Evolutionary conservation across 2,113 vertebrate species (phyloP).

Genomic region (Prionailurus viverrinus): DNA sequence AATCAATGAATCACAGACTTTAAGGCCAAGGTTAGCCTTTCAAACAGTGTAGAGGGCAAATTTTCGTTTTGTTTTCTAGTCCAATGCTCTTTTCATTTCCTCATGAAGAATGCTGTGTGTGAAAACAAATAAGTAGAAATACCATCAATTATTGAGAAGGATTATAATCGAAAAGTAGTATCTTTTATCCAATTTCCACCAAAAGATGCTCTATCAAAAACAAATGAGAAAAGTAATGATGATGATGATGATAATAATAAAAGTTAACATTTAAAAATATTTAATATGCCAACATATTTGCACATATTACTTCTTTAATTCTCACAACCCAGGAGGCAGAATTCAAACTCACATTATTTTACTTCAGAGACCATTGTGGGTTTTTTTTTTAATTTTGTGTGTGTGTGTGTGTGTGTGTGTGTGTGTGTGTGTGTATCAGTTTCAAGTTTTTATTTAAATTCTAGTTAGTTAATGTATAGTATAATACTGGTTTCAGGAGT

Average conservation of each 20-base stretch:
- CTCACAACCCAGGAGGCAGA: background rate
- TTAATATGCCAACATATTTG: background rate
- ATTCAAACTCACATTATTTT: background rate
- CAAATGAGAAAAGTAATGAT: background rate
- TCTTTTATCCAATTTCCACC: background rate
- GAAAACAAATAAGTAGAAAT: background rate
- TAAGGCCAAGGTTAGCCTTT: background rate
- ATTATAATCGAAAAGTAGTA: background rate
- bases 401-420: background rate
- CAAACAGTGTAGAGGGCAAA: background rate
- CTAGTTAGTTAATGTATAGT: background rate
- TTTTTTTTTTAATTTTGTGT: background rate
- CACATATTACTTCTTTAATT: background rate
- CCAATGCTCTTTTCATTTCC: background rate
- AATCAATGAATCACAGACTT: background rate
- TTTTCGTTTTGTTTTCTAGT: background rate
- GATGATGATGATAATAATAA: background rate
- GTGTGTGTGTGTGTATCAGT: background rate
- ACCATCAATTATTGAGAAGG: background rate
- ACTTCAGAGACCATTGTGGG: background rate
- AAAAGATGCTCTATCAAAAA: background rate
- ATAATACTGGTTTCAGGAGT: background rate
- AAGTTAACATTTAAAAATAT: background rate
- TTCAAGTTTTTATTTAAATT: background rate
- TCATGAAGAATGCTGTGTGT: background rate